Percentiles rank a stretch among this genome's conserved stretches.
These are phyloP conservation scores for Cremastinae sp. DNA, from an alignment of 2,888 invertebrate genomes.

Conservation along the genomic window DNA sequence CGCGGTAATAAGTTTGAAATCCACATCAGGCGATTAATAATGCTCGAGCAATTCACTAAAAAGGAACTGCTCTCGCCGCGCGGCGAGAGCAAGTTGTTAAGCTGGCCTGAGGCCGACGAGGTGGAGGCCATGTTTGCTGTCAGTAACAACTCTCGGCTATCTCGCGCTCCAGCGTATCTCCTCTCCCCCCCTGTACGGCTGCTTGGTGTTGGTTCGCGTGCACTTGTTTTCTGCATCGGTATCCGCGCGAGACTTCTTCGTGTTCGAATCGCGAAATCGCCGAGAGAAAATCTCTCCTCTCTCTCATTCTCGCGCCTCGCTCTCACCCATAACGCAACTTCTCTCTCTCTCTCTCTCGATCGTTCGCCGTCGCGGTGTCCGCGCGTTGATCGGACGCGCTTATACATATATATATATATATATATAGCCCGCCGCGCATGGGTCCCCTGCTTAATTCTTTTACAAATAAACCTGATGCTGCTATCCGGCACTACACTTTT, in stretches of 20 bases:
- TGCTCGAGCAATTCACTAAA: conserved; percentile 76
- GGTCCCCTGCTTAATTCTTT: too few relatives aligned
- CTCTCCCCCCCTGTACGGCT: neutral
- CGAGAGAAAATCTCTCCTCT: conserved; percentile 33
- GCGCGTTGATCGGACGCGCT: neutral
- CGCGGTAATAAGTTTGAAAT: conserved; percentile 77
- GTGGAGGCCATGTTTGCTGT: conserved; percentile 76
- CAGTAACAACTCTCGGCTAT: conserved; percentile 74
- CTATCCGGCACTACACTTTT: conserved; percentile 46
- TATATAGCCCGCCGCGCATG: too few relatives aligned
- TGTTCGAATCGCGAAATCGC: conserved; percentile 30
- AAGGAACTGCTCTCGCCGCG: conserved; percentile 69
- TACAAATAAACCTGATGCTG: conserved; percentile 67
- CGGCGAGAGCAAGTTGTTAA: conserved; percentile 70
- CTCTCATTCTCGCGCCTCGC: neutral
- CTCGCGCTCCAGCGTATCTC: conserved; percentile 38
- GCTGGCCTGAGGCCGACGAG: conserved; percentile 71
- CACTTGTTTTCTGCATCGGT: too few relatives aligned
- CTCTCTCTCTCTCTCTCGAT: neutral
- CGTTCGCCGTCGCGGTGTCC: neutral
- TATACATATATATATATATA: too few relatives aligned
- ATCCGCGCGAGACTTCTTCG: neutral
- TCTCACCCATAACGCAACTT: neutral
- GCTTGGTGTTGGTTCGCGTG: neutral
- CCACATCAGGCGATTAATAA: conserved; percentile 79